Evolutionary conservation across 2,888 invertebrate genomes (phyloP), one percentile per base, ranked within the genome.

Genomic region (Melanchra persicariae): DNA sequence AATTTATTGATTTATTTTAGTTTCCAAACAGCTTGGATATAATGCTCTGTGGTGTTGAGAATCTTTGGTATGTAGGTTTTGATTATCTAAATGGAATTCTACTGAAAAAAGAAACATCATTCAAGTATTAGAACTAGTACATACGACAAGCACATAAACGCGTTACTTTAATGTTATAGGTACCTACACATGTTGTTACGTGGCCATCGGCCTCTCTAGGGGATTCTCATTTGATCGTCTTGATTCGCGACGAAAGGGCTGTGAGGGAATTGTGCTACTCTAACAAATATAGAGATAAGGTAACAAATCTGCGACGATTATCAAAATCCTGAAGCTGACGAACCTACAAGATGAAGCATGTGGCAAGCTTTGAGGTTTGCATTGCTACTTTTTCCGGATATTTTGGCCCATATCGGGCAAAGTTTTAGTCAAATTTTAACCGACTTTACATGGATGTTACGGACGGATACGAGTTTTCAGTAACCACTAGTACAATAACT

Each of bases 1-100:
- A 24, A n/a, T 37, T 45, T 34, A 30, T 43, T 43, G 8, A 45
- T 65, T 47, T 65, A 47, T 65, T 61, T 60, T 60, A 34, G 10
- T 52, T 51, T 43, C 15, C 17, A 2, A 15, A 19, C n/a, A 47
- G 22, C 19, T 61, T 47, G 24, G 9, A 1, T 59, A 24, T 34
- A 59, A 34, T 65, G 8, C 17, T 45, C 34, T 45, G 15, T 45
- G 19, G 45, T 61, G 24, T 37, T 37, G 24, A 62, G 12, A 24
- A 45, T 3, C 17, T 43, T 26, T 19, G 17, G 8, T 43, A 59
- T 45, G 5, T 9, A 9, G 19, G 24, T 61, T 4, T n/a, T 34
- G 15, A 34, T 34, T 47, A 60, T 15, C 4, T 40, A 26, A 40
- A 63, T 47, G 4, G 19, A 61, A 34, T 37, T 34, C 1, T 24